Evolutionary conservation across 2,113 vertebrate genomes (phyloP).

Genomic region (Syngnathus typhle): DNA sequence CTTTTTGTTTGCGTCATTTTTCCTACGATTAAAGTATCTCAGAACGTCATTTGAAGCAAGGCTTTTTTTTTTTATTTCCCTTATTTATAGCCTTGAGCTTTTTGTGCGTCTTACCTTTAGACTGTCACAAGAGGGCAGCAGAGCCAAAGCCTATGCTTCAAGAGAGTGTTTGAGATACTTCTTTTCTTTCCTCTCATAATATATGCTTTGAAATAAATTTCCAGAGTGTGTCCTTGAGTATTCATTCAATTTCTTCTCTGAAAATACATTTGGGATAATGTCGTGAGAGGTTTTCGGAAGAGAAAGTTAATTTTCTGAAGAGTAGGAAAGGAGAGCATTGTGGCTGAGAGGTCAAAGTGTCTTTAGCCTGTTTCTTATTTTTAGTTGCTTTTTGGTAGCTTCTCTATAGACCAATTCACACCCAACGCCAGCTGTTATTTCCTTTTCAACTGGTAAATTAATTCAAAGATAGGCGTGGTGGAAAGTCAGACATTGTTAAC

Average conservation of each 20-base stretch:
- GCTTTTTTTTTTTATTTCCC: slow-evolving; percentile 7
- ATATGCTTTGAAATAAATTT: neutral
- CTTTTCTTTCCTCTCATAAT: neutral
- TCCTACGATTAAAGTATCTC: neutral
- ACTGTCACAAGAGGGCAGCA: slow-evolving; percentile 52
- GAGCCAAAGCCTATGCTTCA: slow-evolving; percentile 23
- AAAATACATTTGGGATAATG: too few relatives aligned
- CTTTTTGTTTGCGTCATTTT: slow-evolving; percentile 10
- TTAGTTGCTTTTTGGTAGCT: too few relatives aligned
- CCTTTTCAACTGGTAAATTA: too few relatives aligned
- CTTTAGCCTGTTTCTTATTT: too few relatives aligned
- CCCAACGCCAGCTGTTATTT: too few relatives aligned
- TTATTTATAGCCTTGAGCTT: neutral
- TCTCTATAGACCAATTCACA: too few relatives aligned
- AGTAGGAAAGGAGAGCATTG: too few relatives aligned
- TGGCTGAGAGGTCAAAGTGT: too few relatives aligned
- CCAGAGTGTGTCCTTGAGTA: neutral
- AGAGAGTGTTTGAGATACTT: neutral
- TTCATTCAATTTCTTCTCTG: neutral
- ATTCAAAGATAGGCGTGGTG: too few relatives aligned
- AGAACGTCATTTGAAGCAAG: neutral
- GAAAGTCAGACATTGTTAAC: too few relatives aligned
- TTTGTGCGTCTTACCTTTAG: neutral
- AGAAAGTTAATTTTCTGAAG: too few relatives aligned
- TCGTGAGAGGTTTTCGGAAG: too few relatives aligned